Evolutionary conservation across 2,888 invertebrate genomes (phyloP), one percentile per base, ranked within the genome.

Genomic region (Eupithecia tripunctaria): DNA sequence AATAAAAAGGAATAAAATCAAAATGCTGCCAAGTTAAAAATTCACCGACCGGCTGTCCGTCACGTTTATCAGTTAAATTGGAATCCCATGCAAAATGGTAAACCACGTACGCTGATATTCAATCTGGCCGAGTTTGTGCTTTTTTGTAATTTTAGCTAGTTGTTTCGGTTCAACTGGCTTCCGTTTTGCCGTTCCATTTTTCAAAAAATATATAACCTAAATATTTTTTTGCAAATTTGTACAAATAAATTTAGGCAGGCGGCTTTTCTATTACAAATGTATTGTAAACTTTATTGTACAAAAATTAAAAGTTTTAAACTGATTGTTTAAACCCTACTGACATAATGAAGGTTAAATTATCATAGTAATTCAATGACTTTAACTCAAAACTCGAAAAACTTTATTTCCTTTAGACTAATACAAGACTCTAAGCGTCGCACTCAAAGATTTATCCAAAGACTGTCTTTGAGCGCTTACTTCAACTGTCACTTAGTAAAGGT

Each of bases 1-100:
- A 51, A 51, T 25, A 51, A 21, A n/a, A 21, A 51, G 14, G 56
- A 25, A 56, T 56, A 25, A 56, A 56, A 25, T 56, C 41, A 56
- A 56, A 73, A 69, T 38, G 67, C 38, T 43, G 60, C 59, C 56
- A n/a, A 7, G 64, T 73, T 62, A 32, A 64, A 64, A 64, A 5
- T 64, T 29, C 18, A 25, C 56, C 5, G 56, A 2, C 12, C 29
- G 43, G 38, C 66, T 66, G 67, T 69, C 69, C 41, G 56, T 73
- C 63, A 63, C 41, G 12, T 67, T 56, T 67, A 56, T 56, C 64
- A 63, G 29, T 43, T 64, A 43, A 29, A 70, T 70, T 63, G 18
- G 10, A 63, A 25, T 51, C 38, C 25, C 64, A 25, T 64, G 64
- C 64, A 64, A 64, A 66, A 66, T 66, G 66, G 27, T 4, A 21